Conservation (phyloP, 2,113 vertebrate species). For the Centrocercus urophasianus region DNA sequence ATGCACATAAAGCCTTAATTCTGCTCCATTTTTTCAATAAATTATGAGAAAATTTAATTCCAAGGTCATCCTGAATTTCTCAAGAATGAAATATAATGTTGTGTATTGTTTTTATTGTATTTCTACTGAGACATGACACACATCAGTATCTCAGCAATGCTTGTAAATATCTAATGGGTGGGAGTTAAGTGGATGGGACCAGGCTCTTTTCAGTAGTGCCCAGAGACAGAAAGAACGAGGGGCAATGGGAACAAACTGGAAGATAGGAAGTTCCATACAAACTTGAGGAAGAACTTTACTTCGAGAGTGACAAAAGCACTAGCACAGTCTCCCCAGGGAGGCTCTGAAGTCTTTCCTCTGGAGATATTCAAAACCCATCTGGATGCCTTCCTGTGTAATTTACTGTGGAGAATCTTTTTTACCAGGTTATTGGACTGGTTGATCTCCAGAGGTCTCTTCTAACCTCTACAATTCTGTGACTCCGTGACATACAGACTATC, state of each 20-base stretch:
- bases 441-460: too few relatives aligned
- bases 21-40: neutral
- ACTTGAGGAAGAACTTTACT: neutral
- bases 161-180: neutral
- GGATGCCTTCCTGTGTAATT: neutral
- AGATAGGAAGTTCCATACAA: neutral
- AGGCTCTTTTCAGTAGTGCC: neutral
- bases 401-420: neutral
- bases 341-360: neutral
- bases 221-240: neutral
- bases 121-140: neutral
- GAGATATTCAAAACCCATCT: neutral
- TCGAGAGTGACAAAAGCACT: neutral
- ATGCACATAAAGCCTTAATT: neutral
- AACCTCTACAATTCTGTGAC: too few relatives aligned
- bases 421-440: too few relatives aligned
- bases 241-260: neutral
- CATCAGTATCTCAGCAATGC: neutral
- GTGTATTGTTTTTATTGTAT: neutral
- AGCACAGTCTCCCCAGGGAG: neutral
- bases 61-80: neutral
- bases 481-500: neutral
- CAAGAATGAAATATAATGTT: neutral
- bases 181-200: neutral
- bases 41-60: neutral